Base-by-base conservation (phyloP, 2,113 vertebrate genomes). In the Erpornis zantholeuca region DNA sequence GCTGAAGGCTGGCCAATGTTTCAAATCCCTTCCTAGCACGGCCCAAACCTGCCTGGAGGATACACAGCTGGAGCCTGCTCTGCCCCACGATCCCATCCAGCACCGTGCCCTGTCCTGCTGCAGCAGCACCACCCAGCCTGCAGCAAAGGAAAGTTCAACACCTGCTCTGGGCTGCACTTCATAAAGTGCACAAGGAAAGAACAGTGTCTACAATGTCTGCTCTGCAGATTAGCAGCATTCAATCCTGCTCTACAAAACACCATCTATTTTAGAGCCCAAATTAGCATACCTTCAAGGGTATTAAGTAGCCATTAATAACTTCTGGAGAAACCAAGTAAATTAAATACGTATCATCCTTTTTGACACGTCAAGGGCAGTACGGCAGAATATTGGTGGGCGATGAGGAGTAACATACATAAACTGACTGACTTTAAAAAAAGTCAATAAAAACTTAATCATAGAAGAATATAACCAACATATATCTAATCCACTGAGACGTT, bases 361-460 rank as follows among this genome's bases (percentile, higher is more conserved):
- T 60, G 90, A 56, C n/a, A 15, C 0, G 1, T 33, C 84, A 77
- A 82, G 78, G 78, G 70, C 56, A 76, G 44, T 35, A 71, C 1
- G 6, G 47, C 12, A 93, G 69, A 89, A 83, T 73, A 69, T 3
- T 92, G 90, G 82, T 90, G 88, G 68, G 83, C 57, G 61, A 35
- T 42, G 70, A 96, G 60, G 61, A 97, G 49, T 50, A 68, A 91
- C 57, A 47, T 20, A 53, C 36, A 49, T 68, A 81, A 93, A 82
- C 69, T 54, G 59, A 50, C 60, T 75, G 66, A 28, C 50, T 87
- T 28, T 17, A 17, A 19, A 57, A 73, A 86, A 73, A 82, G 92
- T 86, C 96, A 92, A 97, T 97, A 94, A 90, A 94, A 94, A 95
- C 70, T 87, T 96, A 89, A 95, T 96, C 73, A 95, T 2, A 10